Conservation (phyloP, 1,140 invertebrate genomes). For the Melanaphis sacchari region DNA sequence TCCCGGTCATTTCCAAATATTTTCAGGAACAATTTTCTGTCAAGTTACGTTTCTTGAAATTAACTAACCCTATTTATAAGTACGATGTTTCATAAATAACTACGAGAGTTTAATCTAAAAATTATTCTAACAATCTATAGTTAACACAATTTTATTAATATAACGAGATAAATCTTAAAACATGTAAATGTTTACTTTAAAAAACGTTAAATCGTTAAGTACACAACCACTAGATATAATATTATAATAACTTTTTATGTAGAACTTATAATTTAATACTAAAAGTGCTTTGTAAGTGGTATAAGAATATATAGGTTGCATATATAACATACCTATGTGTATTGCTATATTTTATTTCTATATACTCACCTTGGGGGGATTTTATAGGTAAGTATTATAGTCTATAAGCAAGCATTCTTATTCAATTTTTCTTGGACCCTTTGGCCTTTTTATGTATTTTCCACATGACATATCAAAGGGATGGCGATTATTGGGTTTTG, state of each 20-base stretch:
- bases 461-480: constrained; percentile 46
- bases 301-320: not conserved
- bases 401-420: constrained; percentile 26
- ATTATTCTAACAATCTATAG: not conserved
- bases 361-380: constrained; percentile 24
- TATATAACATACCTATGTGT: not conserved
- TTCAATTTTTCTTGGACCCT: constrained; percentile 44
- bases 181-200: not conserved
- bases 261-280: not conserved
- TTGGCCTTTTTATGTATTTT: constrained; percentile 50
- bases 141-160: not conserved
- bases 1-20: not conserved
- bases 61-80: not conserved
- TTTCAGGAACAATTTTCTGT: not conserved
- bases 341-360: not conserved
- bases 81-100: not conserved
- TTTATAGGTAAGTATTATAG: not conserved
- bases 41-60: not conserved
- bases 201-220: not conserved
- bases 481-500: constrained; percentile 42
- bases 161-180: not conserved
- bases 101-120: not conserved
- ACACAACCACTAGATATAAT: not conserved
- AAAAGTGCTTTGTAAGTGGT: not conserved
- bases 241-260: constrained; percentile 29